Evolutionary conservation across 2,888 invertebrate genomes (phyloP).

Genomic region (Ashinkailepas kermadecensis): DNA sequence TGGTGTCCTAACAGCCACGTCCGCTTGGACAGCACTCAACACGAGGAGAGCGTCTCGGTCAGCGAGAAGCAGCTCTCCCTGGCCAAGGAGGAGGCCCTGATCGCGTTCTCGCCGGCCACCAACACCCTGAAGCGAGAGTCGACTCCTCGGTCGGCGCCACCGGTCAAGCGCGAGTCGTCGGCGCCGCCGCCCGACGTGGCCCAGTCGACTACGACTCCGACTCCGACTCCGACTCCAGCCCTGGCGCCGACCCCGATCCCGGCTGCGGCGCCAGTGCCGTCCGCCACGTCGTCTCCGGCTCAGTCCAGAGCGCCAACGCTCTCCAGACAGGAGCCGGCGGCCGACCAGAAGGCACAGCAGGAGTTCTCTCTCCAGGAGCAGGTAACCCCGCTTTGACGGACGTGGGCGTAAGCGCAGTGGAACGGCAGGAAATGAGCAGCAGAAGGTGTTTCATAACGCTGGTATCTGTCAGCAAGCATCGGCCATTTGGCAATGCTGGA

Average conservation of each 20-base stretch:
- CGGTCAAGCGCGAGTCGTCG: not conserved
- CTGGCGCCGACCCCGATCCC: not conserved
- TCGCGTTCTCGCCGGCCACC: not conserved
- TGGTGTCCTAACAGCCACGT: not conserved
- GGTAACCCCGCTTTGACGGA: not conserved
- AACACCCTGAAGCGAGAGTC: not conserved
- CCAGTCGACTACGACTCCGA: not conserved
- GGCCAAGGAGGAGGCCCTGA: not conserved
- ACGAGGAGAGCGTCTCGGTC: not conserved
- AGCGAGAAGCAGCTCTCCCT: not conserved
- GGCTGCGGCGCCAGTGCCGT: not conserved
- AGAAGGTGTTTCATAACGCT: no score
- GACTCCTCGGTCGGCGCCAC: not conserved
- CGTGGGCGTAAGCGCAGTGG: not conserved
- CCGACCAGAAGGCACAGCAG: not conserved
- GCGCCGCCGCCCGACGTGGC: conserved; percentile 2
- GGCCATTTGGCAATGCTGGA: no score
- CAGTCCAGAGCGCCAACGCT: not conserved
- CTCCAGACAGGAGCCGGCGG: not conserved
- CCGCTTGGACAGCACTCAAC: not conserved
- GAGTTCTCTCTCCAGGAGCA: not conserved
- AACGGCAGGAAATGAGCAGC: no score
- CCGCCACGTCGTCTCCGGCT: not conserved
- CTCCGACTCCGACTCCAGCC: not conserved
- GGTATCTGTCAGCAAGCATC: no score